Base-by-base conservation (phyloP, 2,888 invertebrate species). In the Lithophane ornitopus region DNA sequence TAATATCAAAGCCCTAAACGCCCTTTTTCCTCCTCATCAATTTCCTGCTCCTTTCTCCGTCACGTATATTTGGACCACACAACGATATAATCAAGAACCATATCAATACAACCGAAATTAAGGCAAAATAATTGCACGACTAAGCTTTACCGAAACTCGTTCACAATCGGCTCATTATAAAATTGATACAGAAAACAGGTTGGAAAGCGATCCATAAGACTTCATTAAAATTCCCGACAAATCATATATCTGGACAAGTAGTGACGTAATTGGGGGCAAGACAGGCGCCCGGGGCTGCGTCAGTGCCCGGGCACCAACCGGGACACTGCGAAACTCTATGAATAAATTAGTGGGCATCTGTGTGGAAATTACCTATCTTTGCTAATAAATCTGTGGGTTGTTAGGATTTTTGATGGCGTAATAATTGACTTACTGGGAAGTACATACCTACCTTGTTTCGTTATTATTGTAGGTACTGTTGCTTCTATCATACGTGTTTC, bases 161-260 rank as follows among this genome's bases (percentile, higher is more conserved):
- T 77, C 74, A 85, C 81, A 83, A 85, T 83, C 74, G 54, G 71
- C 79, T 80, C 80, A 85, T 80, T 82, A 83, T 77, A 82, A 67
- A 39, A 63, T 72, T 76, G 61, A 72, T 76, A 74, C 77, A 66
- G 39, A 74, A 84, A 76, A 86, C 85, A 41, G 66, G 86, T 86
- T 82, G 80, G 70, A 79, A 81, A 85, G 84, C 83, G 75, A 82
- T 85, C 77, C 78, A 87, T 82, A 85, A 81, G 78, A 78, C 88
- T 91, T 90, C 90, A 92, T 93, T 92, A 91, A 91, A 91, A 91
- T 92, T 89, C 88, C 83, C 87, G 82, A 91, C 92, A 92, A 93
- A 93, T 93, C 91, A 91, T 91, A 88, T 83, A 87, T 86, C 89
- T 85, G 90, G 90, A 90, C 89, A 89, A 89, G 87, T 87, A 87